Base-by-base conservation (phyloP, 2,113 vertebrate genomes). In the Dicrurus megarhynchus region DNA sequence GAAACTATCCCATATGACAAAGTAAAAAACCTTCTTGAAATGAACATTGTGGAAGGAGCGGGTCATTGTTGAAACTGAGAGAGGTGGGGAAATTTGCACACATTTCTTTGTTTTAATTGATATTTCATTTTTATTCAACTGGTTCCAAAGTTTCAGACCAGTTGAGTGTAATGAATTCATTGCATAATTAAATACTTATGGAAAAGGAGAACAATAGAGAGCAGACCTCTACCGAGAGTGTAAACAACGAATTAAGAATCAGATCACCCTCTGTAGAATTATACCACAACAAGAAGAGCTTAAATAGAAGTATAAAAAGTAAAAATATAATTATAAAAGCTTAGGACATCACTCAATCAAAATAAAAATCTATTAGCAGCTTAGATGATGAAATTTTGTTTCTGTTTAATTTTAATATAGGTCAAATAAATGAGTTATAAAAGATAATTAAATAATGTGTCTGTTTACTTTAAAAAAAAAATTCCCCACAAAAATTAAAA, bases 371-470 rank as follows among this genome's bases (percentile, higher is more conserved):
- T 85, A 32, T 92, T 84, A 87, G 32, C 32, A 73, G 35, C 17
- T 88, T 64, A 76, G 46, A 84, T 79, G 53, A 90, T 76, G 30
- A 90, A 87, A 71, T 75, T 76, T 79, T 92, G 6, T 52, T 93
- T 76, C 39, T 89, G 15, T 56, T 89, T 90, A 65, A 75, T 96
- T 90, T 94, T 78, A 83, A 84, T 91, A 91, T 44, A 92, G 84
- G 73, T 87, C 88, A 89, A 63, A 28, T 76, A 95, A 92, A 94
- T 69, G 56, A 91, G 42, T 52, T 84, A 80, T 64, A 86, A 75
- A 91, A 89, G 37, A 83, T 86, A 90, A 96, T 92, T 93, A 95
- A 86, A 85, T n/a, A 61, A 23, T 20, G 13, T 76, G 49, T 52
- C 55, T 84, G 49, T 84, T 96, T 93, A 94, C 67, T 96, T 93